Percentiles rank a stretch among this genome's conserved stretches.
Conservation (phyloP, 2,113 vertebrate genomes). For the Corythoichthys haematopterus region DNA sequence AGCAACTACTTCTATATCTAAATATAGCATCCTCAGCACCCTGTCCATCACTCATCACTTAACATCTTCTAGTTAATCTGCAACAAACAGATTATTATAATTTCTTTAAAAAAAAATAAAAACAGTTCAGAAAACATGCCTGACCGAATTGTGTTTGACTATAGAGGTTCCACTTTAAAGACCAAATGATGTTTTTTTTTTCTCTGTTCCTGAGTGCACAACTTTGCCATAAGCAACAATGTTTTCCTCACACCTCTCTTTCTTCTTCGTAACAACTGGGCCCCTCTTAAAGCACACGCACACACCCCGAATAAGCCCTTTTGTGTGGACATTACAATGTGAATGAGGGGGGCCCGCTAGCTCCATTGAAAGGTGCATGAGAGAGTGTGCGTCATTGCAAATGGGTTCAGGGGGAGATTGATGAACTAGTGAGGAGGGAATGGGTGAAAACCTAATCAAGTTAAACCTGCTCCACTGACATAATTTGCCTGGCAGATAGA, state of each 20-base stretch:
- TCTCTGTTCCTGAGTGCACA: not conserved
- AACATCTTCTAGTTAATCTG: not conserved
- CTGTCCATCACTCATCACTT: not conserved
- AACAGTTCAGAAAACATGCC: not conserved
- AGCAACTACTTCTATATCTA: no score
- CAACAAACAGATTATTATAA: not conserved
- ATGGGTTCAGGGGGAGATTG: conserved; percentile 57
- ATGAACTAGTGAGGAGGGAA: conserved; percentile 49
- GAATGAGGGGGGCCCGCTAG: conserved; percentile 51
- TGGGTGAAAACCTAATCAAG: conserved; percentile 53
- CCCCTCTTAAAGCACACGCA: conserved; percentile 8
- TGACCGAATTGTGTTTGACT: not conserved
- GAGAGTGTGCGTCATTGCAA: conserved; percentile 54
- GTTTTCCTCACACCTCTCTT: not conserved
- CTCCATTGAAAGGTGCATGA: conserved; percentile 47
- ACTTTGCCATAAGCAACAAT: not conserved
- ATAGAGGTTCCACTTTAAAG: not conserved
- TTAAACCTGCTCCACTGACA: conserved; percentile 51
- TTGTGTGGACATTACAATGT: conserved; percentile 57
- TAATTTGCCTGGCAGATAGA: conserved; percentile 28
- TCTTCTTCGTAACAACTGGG: conserved; percentile 2
- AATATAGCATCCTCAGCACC: not conserved
- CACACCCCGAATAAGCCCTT: conserved; percentile 34
- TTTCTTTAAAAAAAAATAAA: not conserved
- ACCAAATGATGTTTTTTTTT: not conserved